A percentile compares a stretch with the other conserved stretches of the same genome.
Evolutionary conservation across 2,888 invertebrate genomes (phyloP).

Genomic region (Disparrhopalites patrizii): DNA sequence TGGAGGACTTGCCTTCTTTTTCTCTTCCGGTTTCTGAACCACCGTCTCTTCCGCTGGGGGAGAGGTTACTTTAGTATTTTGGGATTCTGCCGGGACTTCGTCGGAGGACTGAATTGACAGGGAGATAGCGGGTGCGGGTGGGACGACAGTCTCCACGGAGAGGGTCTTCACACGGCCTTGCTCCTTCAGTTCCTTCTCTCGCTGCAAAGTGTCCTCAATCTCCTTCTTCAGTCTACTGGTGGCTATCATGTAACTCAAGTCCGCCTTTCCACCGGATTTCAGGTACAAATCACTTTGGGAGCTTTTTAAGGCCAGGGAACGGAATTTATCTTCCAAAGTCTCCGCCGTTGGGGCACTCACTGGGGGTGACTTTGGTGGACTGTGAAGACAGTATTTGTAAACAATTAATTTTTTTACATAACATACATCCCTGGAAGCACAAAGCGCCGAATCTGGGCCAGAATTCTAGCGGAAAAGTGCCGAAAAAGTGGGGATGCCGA

Average conservation of each 20-base stretch:
- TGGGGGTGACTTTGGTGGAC: neutral
- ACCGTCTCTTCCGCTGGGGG: neutral
- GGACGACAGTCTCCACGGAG: constrained; percentile 19
- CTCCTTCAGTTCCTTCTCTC: constrained; percentile 42
- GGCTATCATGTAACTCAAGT: constrained; percentile 43
- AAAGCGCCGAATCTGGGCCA: too few species aligned
- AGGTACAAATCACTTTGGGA: neutral
- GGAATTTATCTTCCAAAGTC: constrained; percentile 7
- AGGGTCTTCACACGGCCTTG: constrained; percentile 22
- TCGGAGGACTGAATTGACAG: neutral
- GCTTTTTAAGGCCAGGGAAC: neutral
- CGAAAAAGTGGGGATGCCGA: too few species aligned
- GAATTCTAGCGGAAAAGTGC: too few species aligned
- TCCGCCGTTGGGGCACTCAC: neutral
- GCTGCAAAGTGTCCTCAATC: constrained; percentile 43
- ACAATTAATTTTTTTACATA: too few species aligned
- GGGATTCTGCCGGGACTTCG: neutral
- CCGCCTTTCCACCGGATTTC: constrained; percentile 11
- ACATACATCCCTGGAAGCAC: too few species aligned
- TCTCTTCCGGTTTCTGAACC: neutral
- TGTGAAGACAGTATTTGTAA: too few species aligned
- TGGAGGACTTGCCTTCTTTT: neutral
- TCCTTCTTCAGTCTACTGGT: constrained; percentile 45
- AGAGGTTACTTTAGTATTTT: neutral
- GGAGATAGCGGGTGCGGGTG: neutral